Conservation (phyloP, 1,140 invertebrate species). For the Galleria mellonella region DNA sequence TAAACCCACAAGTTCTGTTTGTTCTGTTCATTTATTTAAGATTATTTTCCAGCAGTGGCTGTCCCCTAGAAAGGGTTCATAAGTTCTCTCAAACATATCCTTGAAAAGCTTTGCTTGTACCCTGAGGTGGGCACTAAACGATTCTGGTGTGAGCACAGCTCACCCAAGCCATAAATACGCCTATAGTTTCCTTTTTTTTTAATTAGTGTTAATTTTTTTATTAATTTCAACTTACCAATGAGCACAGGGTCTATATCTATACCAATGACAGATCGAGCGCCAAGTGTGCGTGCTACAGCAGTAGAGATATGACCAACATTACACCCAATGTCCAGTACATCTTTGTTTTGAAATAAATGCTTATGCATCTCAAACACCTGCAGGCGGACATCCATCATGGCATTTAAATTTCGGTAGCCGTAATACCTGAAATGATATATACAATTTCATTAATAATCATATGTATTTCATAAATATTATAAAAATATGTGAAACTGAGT, state of each 20-base stretch:
- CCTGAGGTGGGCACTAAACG: too few relatives aligned
- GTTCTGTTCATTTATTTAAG: too few relatives aligned
- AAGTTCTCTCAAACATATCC: too few relatives aligned
- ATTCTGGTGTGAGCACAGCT: too few relatives aligned
- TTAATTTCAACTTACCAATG: slow-evolving; percentile 75
- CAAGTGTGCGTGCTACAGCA: slow-evolving; percentile 88
- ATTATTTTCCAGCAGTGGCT: too few relatives aligned
- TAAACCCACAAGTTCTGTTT: too few relatives aligned
- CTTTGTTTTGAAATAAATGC: slow-evolving; percentile 91
- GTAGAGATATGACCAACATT: slow-evolving; percentile 97
- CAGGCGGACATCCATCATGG: slow-evolving; percentile 88
- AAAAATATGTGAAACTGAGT: too few relatives aligned
- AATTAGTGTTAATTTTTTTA: too few relatives aligned
- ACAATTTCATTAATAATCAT: slow-evolving; percentile 10
- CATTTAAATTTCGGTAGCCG: slow-evolving; percentile 91
- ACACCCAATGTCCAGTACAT: slow-evolving; percentile 97
- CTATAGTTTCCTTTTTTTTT: too few relatives aligned
- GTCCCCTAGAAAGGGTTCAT: too few relatives aligned
- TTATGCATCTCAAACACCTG: slow-evolving; percentile 84
- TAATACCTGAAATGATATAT: slow-evolving; percentile 85
- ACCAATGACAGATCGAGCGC: slow-evolving; percentile 90
- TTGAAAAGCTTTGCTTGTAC: too few relatives aligned
- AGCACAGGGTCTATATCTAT: slow-evolving; percentile 96
- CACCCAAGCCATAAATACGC: too few relatives aligned
- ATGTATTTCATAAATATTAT: not conserved